Conservation (phyloP, 2,888 invertebrate genomes). For the Peribatodes rhomboidaria region DNA sequence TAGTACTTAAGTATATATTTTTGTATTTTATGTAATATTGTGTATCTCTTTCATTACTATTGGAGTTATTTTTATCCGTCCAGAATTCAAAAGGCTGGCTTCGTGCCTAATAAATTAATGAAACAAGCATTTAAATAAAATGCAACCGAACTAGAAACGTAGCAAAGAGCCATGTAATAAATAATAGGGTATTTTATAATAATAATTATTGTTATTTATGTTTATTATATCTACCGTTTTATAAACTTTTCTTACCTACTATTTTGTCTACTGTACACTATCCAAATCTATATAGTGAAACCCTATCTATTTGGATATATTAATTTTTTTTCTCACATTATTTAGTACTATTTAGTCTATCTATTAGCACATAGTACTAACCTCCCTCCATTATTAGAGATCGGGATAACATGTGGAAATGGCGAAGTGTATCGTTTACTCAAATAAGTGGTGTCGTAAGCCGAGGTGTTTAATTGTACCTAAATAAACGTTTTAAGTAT, state of each 20-base stretch:
- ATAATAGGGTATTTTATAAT: neutral
- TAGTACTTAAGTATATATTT: neutral
- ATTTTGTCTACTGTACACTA: neutral
- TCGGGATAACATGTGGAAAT: conserved; percentile 12
- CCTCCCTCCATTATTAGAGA: neutral
- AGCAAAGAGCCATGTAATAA: neutral
- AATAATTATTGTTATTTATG: neutral
- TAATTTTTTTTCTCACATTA: neutral
- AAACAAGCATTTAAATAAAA: conserved; percentile 8
- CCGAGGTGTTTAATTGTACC: conserved; percentile 59
- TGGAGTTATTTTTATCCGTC: conserved; percentile 34
- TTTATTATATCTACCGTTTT: no score
- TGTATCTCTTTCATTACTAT: neutral
- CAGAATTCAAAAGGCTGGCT: conserved; percentile 32
- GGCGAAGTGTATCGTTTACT: conserved; percentile 26
- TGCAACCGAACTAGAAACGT: neutral
- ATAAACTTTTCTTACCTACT: neutral
- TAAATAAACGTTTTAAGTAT: conserved; percentile 42
- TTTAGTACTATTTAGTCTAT: neutral
- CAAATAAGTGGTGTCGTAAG: conserved; percentile 52
- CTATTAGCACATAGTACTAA: neutral
- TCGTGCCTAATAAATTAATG: conserved; percentile 2
- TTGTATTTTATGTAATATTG: conserved; percentile 1
- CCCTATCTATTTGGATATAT: neutral
- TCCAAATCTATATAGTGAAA: neutral